A percentile compares a stretch with the other conserved stretches of the same genome.
phyloP scores from a whole-genome alignment of 2,888 invertebrate species.

The Lathronympha strigana region DNA sequence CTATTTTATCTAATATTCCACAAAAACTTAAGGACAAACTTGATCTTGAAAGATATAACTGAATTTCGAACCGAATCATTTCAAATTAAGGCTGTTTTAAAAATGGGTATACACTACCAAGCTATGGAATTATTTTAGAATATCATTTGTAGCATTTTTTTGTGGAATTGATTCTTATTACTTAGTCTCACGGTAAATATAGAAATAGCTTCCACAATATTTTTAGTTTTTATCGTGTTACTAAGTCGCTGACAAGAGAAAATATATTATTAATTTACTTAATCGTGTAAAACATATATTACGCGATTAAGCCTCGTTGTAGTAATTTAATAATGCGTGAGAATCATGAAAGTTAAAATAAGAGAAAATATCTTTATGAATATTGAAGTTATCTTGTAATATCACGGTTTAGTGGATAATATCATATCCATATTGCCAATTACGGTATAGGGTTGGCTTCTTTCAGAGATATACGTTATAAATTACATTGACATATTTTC shows the following conservation, averaged over 20 bases:
- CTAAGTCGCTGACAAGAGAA: background rate
- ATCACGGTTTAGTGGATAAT: background rate
- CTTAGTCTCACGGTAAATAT: background rate
- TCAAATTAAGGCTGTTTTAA: too few species aligned
- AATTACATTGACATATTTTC: slow-evolving; percentile 8
- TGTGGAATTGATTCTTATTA: background rate
- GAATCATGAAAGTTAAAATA: too few species aligned
- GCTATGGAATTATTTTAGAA: too few species aligned
- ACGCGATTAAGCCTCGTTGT: too few species aligned
- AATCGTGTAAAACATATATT: too few species aligned
- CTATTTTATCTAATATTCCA: background rate
- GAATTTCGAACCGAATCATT: background rate
- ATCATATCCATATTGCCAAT: slow-evolving; percentile 13
- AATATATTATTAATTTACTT: too few species aligned
- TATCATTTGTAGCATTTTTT: background rate
- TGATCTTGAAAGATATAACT: background rate
- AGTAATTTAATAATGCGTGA: too few species aligned
- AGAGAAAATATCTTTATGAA: background rate
- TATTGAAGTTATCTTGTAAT: background rate
- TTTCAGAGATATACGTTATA: background rate
- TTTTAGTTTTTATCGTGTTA: background rate
- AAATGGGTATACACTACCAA: too few species aligned
- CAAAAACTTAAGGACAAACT: background rate
- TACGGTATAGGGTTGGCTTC: background rate
- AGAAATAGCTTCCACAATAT: background rate